phyloP scores from a whole-genome alignment of 1,140 invertebrate genomes.

The Carposina sasakii region DNA sequence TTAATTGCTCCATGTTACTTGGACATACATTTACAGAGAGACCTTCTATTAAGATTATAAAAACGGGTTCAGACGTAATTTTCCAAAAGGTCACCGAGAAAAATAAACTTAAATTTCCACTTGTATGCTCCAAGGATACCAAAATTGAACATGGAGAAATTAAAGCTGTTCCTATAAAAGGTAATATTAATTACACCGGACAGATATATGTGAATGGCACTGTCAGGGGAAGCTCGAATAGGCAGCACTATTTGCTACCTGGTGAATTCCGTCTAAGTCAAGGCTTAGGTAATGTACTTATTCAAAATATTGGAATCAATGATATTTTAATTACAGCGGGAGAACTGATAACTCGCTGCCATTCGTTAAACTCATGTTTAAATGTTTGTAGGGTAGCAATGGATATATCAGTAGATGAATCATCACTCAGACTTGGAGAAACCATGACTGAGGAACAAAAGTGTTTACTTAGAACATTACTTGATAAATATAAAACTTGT shows the following conservation, averaged over 20 bases:
- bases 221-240: not conserved
- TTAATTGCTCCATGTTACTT: not conserved
- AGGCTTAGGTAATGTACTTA: not conserved
- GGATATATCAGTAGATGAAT: not conserved
- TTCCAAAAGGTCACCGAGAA: not conserved
- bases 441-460: not conserved
- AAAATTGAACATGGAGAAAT: not conserved
- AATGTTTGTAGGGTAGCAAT: not conserved
- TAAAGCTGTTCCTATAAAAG: not conserved
- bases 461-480: not conserved
- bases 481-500: not conserved
- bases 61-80: slow-evolving; percentile 2
- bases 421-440: not conserved
- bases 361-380: not conserved
- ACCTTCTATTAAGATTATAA: not conserved
- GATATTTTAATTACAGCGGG: not conserved
- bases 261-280: not conserved
- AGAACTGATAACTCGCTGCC: not conserved
- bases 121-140: not conserved
- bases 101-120: not conserved
- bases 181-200: not conserved
- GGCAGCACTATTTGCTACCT: not conserved
- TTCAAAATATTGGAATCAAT: not conserved
- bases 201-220: not conserved
- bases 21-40: slow-evolving; percentile 2